Base-by-base conservation (phyloP, 2,113 vertebrate species). In the Albula goreensis region DNA sequence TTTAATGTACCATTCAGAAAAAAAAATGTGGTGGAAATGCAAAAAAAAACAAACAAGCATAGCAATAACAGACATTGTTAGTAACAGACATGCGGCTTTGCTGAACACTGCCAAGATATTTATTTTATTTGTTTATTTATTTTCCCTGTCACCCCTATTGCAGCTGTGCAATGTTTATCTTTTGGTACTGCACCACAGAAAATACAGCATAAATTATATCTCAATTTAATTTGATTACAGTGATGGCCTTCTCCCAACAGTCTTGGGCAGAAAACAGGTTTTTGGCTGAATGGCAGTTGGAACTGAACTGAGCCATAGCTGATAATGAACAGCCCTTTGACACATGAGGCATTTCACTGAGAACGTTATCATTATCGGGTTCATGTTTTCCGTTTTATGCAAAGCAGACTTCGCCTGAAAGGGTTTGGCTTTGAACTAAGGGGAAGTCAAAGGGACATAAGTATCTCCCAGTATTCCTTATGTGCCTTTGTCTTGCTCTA, bases 201-300 rank as follows among this genome's bases (percentile, higher is more conserved):
- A 77, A 84, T 41, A 53, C n/a, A 84, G 22, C 15, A 50, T n/a
- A 49, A 84, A 74, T 66, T 53, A 50, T 22, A 77, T 70, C 66
- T 84, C 66, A 84, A 51, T 50, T 66, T 52, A 49, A 53, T 49
- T 25, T 84, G 25, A 84, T 84, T 78, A 74, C 63, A 74, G 50
- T 77, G 51, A 50, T 60, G 82, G 82, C 48, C 15, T 63, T 66
- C 48, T 11, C 60, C 57, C 56, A 63, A 50, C 48, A 50, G 41
- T 83, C 81, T 10, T 49, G 60, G 60, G 66, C 3, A 66, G 60
- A 22, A 66, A 66, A 31, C n/a, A 83, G 49, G 60, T 63, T 66
- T 31, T 66, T 50, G 48, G 57, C 63, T 8, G 25, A 50, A 49
- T 51, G 41, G 50, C 19, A n/a, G 13, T 12, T 50, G 11, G 2